Evolutionary conservation across 2,888 invertebrate species (phyloP).

Genomic region (Andricus curvator): DNA sequence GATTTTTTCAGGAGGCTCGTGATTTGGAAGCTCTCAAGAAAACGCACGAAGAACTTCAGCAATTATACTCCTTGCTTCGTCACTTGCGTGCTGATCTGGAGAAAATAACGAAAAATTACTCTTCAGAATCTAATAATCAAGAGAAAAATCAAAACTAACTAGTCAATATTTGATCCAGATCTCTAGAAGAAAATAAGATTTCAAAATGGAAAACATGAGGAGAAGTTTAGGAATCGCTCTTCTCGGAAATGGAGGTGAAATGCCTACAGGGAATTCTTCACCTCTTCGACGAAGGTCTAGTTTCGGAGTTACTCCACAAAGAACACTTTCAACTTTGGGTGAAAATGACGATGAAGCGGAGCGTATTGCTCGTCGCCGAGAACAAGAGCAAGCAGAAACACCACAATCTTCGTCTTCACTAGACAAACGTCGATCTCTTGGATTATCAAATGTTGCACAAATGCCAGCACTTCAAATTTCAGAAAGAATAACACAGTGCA

Average conservation of each 20-base stretch:
- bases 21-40: constrained; percentile 57
- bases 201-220: constrained; percentile 46
- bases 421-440: constrained; percentile 62
- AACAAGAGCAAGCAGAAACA: constrained; percentile 1
- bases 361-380: constrained; percentile 58
- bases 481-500: constrained; percentile 65
- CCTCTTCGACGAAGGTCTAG: constrained; percentile 62
- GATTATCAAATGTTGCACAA: constrained; percentile 57
- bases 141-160: constrained; percentile 1
- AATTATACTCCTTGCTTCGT: constrained; percentile 55
- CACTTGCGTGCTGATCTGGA: constrained; percentile 57
- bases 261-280: constrained; percentile 50
- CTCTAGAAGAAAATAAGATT: background rate
- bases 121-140: constrained; percentile 43
- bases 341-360: constrained; percentile 70
- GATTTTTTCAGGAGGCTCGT: background rate
- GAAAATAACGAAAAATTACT: constrained; percentile 55
- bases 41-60: constrained; percentile 53
- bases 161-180: background rate
- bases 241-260: constrained; percentile 36
- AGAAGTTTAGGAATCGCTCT: constrained; percentile 52
- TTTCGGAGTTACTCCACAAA: constrained; percentile 7
- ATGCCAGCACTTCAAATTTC: constrained; percentile 63
- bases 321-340: constrained; percentile 39
- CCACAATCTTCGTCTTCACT: constrained; percentile 30